Conservation (phyloP, 2,888 invertebrate genomes). For the Autographa gamma region DNA sequence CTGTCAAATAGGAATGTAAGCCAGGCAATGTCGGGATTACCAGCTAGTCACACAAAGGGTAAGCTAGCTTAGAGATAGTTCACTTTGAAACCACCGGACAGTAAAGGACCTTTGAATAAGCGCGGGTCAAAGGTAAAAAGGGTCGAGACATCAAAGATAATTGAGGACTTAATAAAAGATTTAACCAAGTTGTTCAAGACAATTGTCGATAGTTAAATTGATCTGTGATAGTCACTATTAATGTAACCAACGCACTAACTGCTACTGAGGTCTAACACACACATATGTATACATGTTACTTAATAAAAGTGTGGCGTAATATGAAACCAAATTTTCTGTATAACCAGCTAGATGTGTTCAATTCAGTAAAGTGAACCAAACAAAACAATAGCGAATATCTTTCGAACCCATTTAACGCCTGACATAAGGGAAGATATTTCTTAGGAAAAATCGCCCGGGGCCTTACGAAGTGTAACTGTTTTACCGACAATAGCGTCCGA, state of each 20-base stretch:
- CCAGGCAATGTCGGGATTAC: constrained; percentile 51
- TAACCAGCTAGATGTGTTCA: constrained; percentile 8
- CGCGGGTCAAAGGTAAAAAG: constrained; percentile 81
- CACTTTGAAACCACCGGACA: constrained; percentile 77
- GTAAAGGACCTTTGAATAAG: constrained; percentile 74
- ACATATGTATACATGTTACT: too few relatives aligned
- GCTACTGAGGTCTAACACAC: constrained; percentile 8
- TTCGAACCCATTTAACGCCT: constrained; percentile 52
- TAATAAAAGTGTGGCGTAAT: not conserved
- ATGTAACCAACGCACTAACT: constrained; percentile 11
- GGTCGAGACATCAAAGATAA: constrained; percentile 82
- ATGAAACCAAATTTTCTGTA: not conserved
- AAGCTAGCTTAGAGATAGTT: constrained; percentile 75
- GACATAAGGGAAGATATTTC: constrained; percentile 54
- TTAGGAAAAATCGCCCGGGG: constrained; percentile 45
- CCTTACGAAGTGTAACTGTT: constrained; percentile 47
- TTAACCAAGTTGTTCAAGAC: constrained; percentile 51
- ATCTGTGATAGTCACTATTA: constrained; percentile 29
- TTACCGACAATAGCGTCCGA: constrained; percentile 51
- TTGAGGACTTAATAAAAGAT: constrained; percentile 78
- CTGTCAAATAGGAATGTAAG: constrained; percentile 44
- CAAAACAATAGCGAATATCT: constrained; percentile 47
- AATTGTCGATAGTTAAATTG: constrained; percentile 35
- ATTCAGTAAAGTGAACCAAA: constrained; percentile 20
- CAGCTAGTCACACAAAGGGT: constrained; percentile 65